Conservation (phyloP, 2,888 invertebrate genomes). For the Imbricaverruca yamaguchii region DNA sequence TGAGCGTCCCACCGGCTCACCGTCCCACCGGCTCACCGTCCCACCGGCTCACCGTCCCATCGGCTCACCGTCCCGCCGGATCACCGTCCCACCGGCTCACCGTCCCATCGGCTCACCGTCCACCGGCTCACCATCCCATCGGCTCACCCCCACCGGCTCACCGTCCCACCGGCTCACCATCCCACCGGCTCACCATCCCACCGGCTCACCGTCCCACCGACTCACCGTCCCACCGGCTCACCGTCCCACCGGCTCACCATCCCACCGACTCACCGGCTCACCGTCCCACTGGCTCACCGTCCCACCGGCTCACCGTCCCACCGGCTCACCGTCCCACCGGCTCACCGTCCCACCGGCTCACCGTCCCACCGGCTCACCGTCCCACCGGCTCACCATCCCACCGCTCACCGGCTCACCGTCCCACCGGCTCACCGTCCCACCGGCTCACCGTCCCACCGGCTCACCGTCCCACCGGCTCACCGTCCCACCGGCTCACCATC, state of each 20-base stretch:
- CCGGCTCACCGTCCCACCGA: not conserved
- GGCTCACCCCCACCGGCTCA: no score
- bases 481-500: no score
- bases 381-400: no score
- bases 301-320: not conserved
- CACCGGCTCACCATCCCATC: no score
- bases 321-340: not conserved
- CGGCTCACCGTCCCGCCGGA: no score
- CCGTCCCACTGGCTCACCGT: not conserved
- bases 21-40: not conserved
- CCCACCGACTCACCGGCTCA: no score
- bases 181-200: no score
- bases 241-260: not conserved
- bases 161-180: not conserved
- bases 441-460: not conserved
- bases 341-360: not conserved
- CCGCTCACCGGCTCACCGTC: no score
- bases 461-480: not conserved
- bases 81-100: not conserved
- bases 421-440: not conserved
- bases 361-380: not conserved
- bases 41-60: no score
- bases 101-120: not conserved
- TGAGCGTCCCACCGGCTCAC: constrained; percentile 36
- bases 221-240: not conserved